These are phyloP conservation scores for Nipponacmea schrenckii DNA, from an alignment of 2,888 invertebrate genomes.

Conservation along the genomic window DNA sequence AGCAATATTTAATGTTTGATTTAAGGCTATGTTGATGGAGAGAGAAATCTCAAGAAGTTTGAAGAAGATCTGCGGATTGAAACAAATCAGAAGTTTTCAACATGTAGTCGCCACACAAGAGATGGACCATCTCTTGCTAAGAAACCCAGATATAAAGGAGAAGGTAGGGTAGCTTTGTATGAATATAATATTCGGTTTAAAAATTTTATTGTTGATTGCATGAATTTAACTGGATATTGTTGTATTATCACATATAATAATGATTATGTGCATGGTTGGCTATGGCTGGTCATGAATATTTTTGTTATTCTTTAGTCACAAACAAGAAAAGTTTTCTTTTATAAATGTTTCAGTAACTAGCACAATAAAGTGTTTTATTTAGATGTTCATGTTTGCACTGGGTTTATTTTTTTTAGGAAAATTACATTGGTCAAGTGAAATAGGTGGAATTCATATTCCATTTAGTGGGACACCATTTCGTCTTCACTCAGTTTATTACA, in stretches of 20 bases:
- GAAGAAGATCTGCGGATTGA: background rate
- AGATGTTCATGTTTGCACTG: no score
- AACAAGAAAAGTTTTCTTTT: no score
- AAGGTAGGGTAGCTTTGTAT: background rate
- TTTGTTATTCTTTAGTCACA: no score
- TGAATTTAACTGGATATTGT: no score
- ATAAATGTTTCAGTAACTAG: no score
- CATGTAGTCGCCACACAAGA: background rate
- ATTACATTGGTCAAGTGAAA: background rate
- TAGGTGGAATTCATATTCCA: background rate
- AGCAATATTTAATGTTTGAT: background rate
- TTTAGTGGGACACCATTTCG: background rate
- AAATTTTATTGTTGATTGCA: no score
- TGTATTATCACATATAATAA: no score
- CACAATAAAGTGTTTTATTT: no score
- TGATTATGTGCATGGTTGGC: no score
- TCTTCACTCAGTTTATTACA: background rate
- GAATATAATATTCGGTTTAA: no score
- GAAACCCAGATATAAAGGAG: background rate
- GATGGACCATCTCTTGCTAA: background rate
- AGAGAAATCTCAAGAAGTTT: background rate
- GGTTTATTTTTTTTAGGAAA: background rate
- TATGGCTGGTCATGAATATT: no score
- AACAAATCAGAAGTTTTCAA: slow-evolving; percentile 1
- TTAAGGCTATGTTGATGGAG: slow-evolving; percentile 1